Percentiles rank a stretch among this genome's conserved stretches.
These are phyloP conservation scores for Channa argus DNA, from an alignment of 2,113 vertebrate species.

Conservation along the genomic window DNA sequence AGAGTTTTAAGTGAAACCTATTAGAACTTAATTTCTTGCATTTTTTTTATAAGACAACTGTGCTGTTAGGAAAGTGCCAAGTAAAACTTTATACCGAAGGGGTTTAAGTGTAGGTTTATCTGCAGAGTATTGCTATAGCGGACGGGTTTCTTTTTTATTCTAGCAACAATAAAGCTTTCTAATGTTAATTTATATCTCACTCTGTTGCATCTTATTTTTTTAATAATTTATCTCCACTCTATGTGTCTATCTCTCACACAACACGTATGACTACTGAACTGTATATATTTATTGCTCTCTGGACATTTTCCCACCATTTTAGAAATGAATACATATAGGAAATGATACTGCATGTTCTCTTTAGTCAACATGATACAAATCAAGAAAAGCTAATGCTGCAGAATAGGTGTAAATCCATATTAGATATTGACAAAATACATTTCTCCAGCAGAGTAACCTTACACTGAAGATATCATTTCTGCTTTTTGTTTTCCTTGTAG, in stretches of 20 bases:
- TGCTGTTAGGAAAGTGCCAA: background rate
- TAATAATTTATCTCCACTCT: too few relatives aligned
- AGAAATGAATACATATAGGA: slow-evolving; percentile 28
- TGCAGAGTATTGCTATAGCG: too few relatives aligned
- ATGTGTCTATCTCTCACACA: too few relatives aligned
- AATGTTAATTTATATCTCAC: too few relatives aligned
- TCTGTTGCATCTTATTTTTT: too few relatives aligned
- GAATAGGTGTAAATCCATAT: slow-evolving; percentile 20
- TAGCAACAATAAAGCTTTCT: too few relatives aligned
- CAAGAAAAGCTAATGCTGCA: slow-evolving; percentile 21
- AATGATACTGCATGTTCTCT: slow-evolving; percentile 16
- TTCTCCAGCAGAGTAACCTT: slow-evolving; percentile 8
- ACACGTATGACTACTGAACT: too few relatives aligned
- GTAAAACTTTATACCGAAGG: background rate
- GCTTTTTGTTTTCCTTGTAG: slow-evolving; percentile 23
- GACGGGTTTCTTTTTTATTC: too few relatives aligned
- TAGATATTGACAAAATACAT: slow-evolving; percentile 13
- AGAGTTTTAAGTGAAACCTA: background rate
- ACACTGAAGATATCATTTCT: slow-evolving; percentile 44
- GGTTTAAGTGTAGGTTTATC: background rate
- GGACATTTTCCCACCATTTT: slow-evolving; percentile 18
- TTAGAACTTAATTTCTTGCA: background rate
- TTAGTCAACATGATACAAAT: slow-evolving; percentile 19
- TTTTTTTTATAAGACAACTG: background rate
- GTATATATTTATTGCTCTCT: background rate